Percentiles rank a stretch among this genome's conserved stretches.
These are phyloP conservation scores for Brenthis daphne DNA, from an alignment of 2,888 invertebrate genomes.

Conservation along the genomic window DNA sequence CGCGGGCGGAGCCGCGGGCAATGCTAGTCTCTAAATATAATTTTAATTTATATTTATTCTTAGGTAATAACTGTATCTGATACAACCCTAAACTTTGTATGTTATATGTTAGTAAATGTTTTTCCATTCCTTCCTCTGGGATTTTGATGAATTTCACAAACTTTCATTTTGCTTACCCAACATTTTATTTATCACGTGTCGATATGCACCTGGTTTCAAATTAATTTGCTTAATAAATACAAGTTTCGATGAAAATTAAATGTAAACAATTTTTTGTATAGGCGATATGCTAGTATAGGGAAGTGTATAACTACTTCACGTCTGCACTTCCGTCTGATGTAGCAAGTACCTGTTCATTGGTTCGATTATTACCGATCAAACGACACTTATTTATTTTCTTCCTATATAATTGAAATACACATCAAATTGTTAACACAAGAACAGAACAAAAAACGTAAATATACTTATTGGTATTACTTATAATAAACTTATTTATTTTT, in stretches of 20 bases:
- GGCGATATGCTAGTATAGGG: too few species aligned
- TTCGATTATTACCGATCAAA: too few species aligned
- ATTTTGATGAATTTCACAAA: constrained; percentile 20
- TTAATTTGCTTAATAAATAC: constrained; percentile 4
- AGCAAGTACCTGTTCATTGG: too few species aligned
- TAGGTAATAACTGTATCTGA: background rate
- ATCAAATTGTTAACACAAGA: too few species aligned
- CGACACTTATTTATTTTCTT: too few species aligned
- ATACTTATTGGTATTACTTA: too few species aligned
- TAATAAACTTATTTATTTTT: too few species aligned
- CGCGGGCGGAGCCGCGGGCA: too few species aligned
- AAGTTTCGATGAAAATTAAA: background rate
- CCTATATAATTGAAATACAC: too few species aligned
- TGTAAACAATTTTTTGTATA: background rate
- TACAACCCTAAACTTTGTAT: constrained; percentile 19
- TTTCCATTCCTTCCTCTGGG: constrained; percentile 17
- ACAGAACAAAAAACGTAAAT: too few species aligned
- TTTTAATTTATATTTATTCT: background rate
- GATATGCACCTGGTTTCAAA: constrained; percentile 3
- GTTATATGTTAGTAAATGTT: constrained; percentile 17
- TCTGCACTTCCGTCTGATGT: too few species aligned
- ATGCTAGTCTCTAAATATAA: background rate
- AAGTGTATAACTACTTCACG: too few species aligned
- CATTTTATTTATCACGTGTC: constrained; percentile 13
- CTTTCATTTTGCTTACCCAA: constrained; percentile 11